Base-by-base conservation (phyloP, 2,113 vertebrate species). In the Nothoprocta pentlandii region DNA sequence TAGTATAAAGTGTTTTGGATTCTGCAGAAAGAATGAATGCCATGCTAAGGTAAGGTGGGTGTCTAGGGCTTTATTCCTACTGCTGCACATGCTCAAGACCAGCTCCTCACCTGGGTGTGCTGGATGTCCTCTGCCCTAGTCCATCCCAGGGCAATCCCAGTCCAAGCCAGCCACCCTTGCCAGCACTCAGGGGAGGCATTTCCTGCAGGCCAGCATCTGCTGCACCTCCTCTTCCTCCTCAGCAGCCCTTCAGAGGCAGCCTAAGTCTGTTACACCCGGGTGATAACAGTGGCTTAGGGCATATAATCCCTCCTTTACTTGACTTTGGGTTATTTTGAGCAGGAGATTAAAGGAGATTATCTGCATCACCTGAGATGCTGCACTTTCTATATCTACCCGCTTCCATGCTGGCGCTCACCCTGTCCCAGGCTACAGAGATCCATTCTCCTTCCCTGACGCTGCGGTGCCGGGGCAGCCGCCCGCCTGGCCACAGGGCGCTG, bases 321-420 rank as follows among this genome's bases (percentile, higher is more conserved):
- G 97, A 97, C 97, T 97, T 96, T 97, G 96, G 90, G 97, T 97
- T 98, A 98, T 98, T 98, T 97, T 97, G 97, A 98, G 98, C 93
- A 95, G 96, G 96, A 98, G 98, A 98, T 98, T 98, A 98, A 76
- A 94, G 88, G 95, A 85, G 97, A 98, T 98, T 98, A 96, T 93
- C 94, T 84, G 44, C 80, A 88, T 71, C 73, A 96, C 94, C 95
- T 77, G 91, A 95, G 96, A 95, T 44, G 23, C 82, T 85, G 47
- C 89, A 63, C 95, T 95, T 89, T 92, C 94, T 44, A 21, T 93
- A 34, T 22, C 81, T 81, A 41, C 41, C 62, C 59, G 12, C 28
- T 85, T 94, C 49, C 30, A 30, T 36, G 11, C 67, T 1, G 2
- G 44, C 67, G 32, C 59, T 61, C 47, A 21, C 56, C 39, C 49